Base-by-base conservation (phyloP, 2,113 vertebrate genomes). In the Polypterus bichir region DNA sequence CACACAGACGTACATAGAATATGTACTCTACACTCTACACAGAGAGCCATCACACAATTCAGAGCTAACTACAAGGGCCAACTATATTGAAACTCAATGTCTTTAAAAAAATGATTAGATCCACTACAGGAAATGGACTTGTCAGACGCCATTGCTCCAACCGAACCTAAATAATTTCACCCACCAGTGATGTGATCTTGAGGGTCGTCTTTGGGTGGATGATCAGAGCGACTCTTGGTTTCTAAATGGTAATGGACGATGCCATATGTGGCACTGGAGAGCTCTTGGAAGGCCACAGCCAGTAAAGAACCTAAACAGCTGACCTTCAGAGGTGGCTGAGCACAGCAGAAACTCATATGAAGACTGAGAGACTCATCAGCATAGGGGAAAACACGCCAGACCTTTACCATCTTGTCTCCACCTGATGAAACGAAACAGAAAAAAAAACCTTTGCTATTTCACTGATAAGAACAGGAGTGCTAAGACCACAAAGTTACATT, bases 321-420 rank as follows among this genome's bases (percentile, higher is more conserved):
- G 62, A 86, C 60, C 46, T 9, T 59, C 52, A 68, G 46, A 0
- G 65, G 75, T 0, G 73, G 74, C 47, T 77, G 78, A 46, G 59
- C 62, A 49, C 76, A 85, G 63, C 63, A 72, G 51, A 89, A 73
- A 48, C 68, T 84, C 3, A 72, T 62, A 6, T 77, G 69, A 9
- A 77, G 73, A 46, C 68, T 75, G 63, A 91, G 75, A 63, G 82
- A 78, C 48, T 84, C 83, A 53, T 77, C 62, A 0, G 70, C 5
- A 0, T 75, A 77, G 0, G 83, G 83, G 58, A 74, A 79, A 9
- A 89, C 70, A 0, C 61, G 75, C 89, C 89, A 91, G 59, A 86
- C 61, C 69, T 80, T 74, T 61, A 91, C 73, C 0, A 71, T 73
- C 58, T 69, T 53, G 64, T 91, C 89, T 3, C 71, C 74, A 8